Evolutionary conservation across 2,888 invertebrate species (phyloP).

Genomic region (Drosophila subsilvestris): DNA sequence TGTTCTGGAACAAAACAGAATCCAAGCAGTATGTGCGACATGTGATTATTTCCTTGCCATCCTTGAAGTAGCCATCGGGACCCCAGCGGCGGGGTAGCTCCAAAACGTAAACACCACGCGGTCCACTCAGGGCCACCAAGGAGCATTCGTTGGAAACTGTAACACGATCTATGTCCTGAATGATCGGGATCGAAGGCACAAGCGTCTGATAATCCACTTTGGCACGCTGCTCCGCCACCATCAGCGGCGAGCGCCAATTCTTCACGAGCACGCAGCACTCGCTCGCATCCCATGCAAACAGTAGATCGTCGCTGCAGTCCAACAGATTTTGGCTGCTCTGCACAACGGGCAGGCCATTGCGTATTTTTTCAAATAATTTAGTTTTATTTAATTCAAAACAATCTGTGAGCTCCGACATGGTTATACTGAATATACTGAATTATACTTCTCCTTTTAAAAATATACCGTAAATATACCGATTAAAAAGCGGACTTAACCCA

Average conservation of each 20-base stretch:
- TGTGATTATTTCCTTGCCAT: conserved; percentile 87
- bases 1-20: conserved; percentile 89
- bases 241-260: conserved; percentile 85
- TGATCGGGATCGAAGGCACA: conserved; percentile 87
- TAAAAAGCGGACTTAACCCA: no score
- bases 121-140: conserved; percentile 87
- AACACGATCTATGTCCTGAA: conserved; percentile 88
- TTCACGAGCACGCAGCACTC: conserved; percentile 86
- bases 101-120: conserved; percentile 87
- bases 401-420: conserved; percentile 85
- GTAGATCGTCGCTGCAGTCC: conserved; percentile 86
- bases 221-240: conserved; percentile 60
- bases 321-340: conserved; percentile 86
- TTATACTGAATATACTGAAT: no score
- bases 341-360: conserved; percentile 85
- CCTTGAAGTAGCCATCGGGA: conserved; percentile 87
- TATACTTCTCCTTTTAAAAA: no score
- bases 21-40: conserved; percentile 87
- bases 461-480: no score
- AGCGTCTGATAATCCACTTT: conserved; percentile 86
- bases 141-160: conserved; percentile 87
- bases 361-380: conserved; percentile 86
- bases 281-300: conserved; percentile 87
- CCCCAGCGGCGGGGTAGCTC: conserved; percentile 89
- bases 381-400: conserved; percentile 86